Evolutionary conservation across 2,888 invertebrate genomes (phyloP).

Genomic region (Campoplex nolae): DNA sequence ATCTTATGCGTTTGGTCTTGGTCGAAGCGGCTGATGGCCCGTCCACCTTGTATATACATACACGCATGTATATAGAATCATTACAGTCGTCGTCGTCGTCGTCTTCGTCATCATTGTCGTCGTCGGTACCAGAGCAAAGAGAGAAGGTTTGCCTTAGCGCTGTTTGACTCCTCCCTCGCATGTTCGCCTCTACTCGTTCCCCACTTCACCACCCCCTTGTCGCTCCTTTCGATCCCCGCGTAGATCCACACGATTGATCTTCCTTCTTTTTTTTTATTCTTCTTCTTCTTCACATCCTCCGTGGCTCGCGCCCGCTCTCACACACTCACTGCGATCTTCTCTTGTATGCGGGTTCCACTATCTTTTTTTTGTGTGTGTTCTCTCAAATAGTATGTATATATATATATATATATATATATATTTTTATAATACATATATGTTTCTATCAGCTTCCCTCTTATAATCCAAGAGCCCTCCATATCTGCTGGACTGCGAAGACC

Average conservation of each 20-base stretch:
- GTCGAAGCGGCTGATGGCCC: constrained; percentile 39
- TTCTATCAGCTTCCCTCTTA: constrained; percentile 1
- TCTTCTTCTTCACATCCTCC: constrained; percentile 27
- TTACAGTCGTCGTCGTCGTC: constrained; percentile 18
- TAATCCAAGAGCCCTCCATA: constrained; percentile 33
- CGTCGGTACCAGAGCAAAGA: constrained; percentile 71
- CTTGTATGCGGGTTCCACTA: constrained; percentile 36
- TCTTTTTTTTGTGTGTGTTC: constrained; percentile 50
- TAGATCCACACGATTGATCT: constrained; percentile 70
- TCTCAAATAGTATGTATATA: constrained; percentile 25
- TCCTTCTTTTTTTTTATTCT: constrained; percentile 51
- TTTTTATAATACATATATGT: background rate
- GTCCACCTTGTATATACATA: constrained; percentile 24
- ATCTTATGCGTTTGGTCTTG: constrained; percentile 34
- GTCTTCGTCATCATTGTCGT: constrained; percentile 58
- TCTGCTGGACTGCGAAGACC: constrained; percentile 22
- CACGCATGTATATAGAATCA: constrained; percentile 21
- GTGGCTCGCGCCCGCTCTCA: constrained; percentile 43
- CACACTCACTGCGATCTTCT: constrained; percentile 34
- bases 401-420: background rate
- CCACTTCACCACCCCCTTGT: constrained; percentile 67
- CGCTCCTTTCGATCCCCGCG: constrained; percentile 69
- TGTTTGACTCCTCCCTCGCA: constrained; percentile 80
- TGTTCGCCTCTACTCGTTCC: constrained; percentile 67
- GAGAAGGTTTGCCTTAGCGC: constrained; percentile 77